Evolutionary conservation across 2,888 invertebrate genomes (phyloP), one percentile per base, ranked within the genome.

Genomic region (Ectemnius continuus): DNA sequence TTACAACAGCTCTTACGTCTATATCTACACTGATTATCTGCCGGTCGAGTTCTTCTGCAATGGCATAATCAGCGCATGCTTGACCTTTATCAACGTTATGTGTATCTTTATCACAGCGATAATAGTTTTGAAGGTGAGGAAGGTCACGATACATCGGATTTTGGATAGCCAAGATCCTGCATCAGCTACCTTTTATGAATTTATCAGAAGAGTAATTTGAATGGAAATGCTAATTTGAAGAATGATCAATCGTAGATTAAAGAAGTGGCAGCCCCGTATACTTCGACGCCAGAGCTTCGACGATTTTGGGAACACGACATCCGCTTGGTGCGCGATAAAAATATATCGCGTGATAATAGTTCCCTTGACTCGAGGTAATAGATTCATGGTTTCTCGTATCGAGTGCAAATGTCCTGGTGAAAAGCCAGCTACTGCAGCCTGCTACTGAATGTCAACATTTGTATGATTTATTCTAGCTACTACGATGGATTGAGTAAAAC

Each of bases 81-180:
- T 97, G 65, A 96, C 96, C 2, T 92, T 96, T 63, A 93, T 97
- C 47, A 97, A 97, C 90, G 96, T 97, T 74, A 93, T 95, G 86
- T 96, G 96, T 91, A 97, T 97, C 87, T 95, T 96, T 88, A 93
- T 95, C 83, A 95, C 96, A 64, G 96, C 96, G 2, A 94, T 96
- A 83, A 92, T 96, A 77, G 95, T 96, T 75, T 91, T 97, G 63
- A 96, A 96, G 92, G 93, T 93, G 85, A 82, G 60, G 20, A 68
- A 73, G 62, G 46, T 61, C 75, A 13, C 52, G 14, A 11, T 6
- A 36, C 8, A 6, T 11, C 8, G 8, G 36, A 36, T 36, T 2
- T 36, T 11, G 8, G 36, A 11, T 36, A 36, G 36, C 8, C 23
- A 23, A 1, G 23, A 23, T 23, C 23, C 23, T 3, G 23, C 23